Evolutionary conservation across 2,888 invertebrate genomes (phyloP), one percentile per base, ranked within the genome.

Genomic region (Dasypolia templi): DNA sequence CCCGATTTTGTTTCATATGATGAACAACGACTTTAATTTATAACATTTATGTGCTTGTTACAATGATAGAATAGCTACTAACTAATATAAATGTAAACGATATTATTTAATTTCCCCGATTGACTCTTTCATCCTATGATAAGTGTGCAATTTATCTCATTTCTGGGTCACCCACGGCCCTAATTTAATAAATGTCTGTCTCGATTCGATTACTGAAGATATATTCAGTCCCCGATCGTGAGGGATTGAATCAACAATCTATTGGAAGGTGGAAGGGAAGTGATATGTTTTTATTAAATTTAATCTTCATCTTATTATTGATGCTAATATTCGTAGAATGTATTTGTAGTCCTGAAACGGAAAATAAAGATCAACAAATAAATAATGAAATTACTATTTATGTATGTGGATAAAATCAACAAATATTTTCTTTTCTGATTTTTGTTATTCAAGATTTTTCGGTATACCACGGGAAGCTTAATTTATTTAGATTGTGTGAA

Each of bases 101-200:
- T 29, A 70, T 72, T 55, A 78, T 69, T 82, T 59, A 65, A 83
- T 82, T 73, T 73, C 73, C 63, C 51, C 19, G 51, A 59, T 66
- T 51, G 83, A 63, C 58, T 79, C 58, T 62, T 62, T 58, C 70
- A 29, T 39, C 29, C 19, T 53, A 17, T 67, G 83, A 80, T 82
- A 82, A 83, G 64, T 72, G 68, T 32, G 56, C 68, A 68, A 83
- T 82, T 80, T 83, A 83, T 77, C 71, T 69, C 63, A 64, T 80
- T 79, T 77, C 83, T 63, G 72, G 64, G 72, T 68, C 83, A n/a
- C n/a, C n/a, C n/a, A 58, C 62, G 59, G 53, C 56, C 67, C 76
- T 79, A 81, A 82, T 85, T 83, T 81, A 85, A 85, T 85, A 83
- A 85, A 85, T 82, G 84, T 75, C 82, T 75, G 74, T 56, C 49